These are phyloP conservation scores for Todiramphus chloris DNA, from an alignment of 2,113 vertebrate species.

Conservation along the genomic window DNA sequence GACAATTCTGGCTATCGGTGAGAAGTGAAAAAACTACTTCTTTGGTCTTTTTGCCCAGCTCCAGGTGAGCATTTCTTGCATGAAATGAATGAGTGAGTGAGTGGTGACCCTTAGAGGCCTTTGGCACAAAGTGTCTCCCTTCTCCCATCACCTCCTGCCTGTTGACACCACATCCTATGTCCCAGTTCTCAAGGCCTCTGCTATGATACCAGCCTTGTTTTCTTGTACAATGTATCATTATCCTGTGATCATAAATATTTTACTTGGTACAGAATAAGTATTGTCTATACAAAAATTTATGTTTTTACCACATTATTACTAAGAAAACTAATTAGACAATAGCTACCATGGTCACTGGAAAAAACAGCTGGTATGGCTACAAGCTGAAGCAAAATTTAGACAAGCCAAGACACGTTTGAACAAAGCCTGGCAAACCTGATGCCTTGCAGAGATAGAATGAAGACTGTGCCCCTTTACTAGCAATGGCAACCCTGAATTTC, in stretches of 20 bases:
- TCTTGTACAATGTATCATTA: not conserved
- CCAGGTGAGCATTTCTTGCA: not conserved
- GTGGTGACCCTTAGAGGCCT: not conserved
- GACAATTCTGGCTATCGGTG: not conserved
- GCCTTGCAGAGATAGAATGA: not conserved
- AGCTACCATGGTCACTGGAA: not conserved
- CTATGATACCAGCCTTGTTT: not conserved
- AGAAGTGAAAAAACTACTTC: not conserved
- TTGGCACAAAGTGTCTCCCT: not conserved
- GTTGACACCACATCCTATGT: accelerated
- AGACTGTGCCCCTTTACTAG: not conserved
- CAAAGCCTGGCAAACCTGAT: not conserved
- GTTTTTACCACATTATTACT: not conserved
- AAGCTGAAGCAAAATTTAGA: not conserved
- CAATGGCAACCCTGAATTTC: not conserved
- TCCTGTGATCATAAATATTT: not conserved
- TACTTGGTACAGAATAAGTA: not conserved
- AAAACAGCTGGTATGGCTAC: not conserved
- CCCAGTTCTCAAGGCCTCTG: not conserved
- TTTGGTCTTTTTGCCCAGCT: not conserved
- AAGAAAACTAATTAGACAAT: not conserved
- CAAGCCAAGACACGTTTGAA: not conserved
- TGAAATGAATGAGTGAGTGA: not conserved
- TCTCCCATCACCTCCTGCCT: not conserved
- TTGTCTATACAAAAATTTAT: not conserved